Percentiles rank a stretch among this genome's conserved stretches.
Conservation (phyloP, 1,140 invertebrate genomes). For the Oedothorax gibbosus region DNA sequence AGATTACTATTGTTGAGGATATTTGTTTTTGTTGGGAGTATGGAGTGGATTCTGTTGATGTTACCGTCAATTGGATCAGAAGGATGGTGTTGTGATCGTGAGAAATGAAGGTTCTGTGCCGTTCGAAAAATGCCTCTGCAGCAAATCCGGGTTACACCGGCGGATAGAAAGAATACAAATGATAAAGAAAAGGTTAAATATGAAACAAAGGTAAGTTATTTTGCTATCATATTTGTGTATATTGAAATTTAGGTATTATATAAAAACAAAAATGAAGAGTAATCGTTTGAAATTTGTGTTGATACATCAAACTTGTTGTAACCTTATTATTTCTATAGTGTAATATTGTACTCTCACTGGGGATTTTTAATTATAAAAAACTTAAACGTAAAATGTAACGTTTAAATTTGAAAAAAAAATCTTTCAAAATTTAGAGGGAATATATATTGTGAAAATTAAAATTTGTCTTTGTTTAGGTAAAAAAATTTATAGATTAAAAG, state of each 20-base stretch:
- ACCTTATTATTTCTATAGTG: too few species aligned
- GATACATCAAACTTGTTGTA: background rate
- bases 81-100: slow-evolving; percentile 7
- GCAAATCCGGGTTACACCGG: slow-evolving; percentile 56
- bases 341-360: too few species aligned
- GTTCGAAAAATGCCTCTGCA: slow-evolving; percentile 51
- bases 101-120: slow-evolving; percentile 27
- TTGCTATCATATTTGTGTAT: background rate
- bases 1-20: background rate
- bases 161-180: slow-evolving; percentile 37
- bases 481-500: too few species aligned
- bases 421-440: too few species aligned
- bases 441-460: too few species aligned
- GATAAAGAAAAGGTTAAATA: slow-evolving; percentile 56
- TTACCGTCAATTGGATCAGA: background rate
- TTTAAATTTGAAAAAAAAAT: too few species aligned
- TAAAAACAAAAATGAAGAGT: background rate
- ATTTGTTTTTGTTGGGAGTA: background rate
- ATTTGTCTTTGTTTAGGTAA: too few species aligned
- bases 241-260: background rate
- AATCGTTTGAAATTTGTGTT: background rate
- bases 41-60: background rate
- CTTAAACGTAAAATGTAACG: too few species aligned
- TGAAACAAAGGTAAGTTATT: slow-evolving; percentile 37
- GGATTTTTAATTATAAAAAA: too few species aligned